Base-by-base conservation (phyloP, 2,888 invertebrate genomes). In the Phortica okadai region DNA sequence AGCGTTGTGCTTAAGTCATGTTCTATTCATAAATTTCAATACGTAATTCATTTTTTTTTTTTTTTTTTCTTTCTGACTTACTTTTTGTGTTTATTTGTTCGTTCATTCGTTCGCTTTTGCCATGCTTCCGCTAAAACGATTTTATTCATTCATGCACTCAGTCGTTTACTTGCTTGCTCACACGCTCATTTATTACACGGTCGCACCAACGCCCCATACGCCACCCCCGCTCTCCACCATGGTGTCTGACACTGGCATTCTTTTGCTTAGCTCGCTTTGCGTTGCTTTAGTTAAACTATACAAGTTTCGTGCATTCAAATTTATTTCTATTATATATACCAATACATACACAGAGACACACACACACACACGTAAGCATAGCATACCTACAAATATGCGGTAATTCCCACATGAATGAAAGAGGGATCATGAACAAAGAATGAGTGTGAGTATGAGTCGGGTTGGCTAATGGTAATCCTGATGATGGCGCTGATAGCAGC, bases 11-110 rank as follows among this genome's bases (percentile, higher is more conserved):
- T 72, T 72, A 54, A 72, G 70, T 72, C 70, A 72, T 72, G 70
- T 72, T 72, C 70, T 72, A 72, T 72, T 72, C 70, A 72, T 72
- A 72, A 72, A 72, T 72, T 72, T 72, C 70, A 72, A 56, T 72
- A 72, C 56, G 54, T 41, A 11, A 11, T 54, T 72, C 54, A 33
- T 54, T 25, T 59, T 59, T 59, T 8, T 50, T 14, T 8, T 14
- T 50, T 8, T 50, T 50, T 50, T 3, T 50, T 50, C 50, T 2
- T 6, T 50, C 50, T 14, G 50, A 8, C 50, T 11, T 11, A 6
- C 1, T 14, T 8, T 11, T 14, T 50, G 8, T 50, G 14, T 50
- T 50, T 14, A 50, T 50, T 50, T 14, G 14, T 50, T 50, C 50
- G 14, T 14, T 50, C 50, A 50, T 50, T 6, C 33, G 33, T 33